These are phyloP conservation scores for Eumaeus atala DNA, from an alignment of 1,140 invertebrate species.

Conservation along the genomic window DNA sequence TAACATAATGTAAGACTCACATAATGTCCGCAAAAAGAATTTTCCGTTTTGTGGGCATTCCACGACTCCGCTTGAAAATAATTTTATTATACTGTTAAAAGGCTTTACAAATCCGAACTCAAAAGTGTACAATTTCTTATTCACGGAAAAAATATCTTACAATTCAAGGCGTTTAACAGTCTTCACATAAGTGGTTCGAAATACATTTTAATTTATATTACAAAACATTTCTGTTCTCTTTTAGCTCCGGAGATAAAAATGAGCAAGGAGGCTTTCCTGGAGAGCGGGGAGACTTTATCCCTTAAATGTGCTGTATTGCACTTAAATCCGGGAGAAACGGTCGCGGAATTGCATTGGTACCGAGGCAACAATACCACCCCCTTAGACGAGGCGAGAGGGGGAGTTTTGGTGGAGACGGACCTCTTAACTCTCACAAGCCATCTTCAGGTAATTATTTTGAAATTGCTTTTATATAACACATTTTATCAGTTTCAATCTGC, in stretches of 20 bases:
- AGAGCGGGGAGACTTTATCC: constrained; percentile 57
- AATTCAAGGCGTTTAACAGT: not conserved
- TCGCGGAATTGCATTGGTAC: constrained; percentile 49
- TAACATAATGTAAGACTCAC: too few species aligned
- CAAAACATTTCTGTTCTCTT: constrained; percentile 27
- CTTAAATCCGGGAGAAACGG: constrained; percentile 37
- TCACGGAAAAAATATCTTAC: too few species aligned
- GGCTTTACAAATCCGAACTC: too few species aligned
- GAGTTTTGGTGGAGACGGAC: constrained; percentile 58
- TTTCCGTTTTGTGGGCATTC: too few species aligned
- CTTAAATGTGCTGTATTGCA: constrained; percentile 55
- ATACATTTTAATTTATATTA: not conserved
- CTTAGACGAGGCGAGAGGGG: constrained; percentile 54
- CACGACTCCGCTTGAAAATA: too few species aligned
- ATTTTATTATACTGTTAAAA: too few species aligned
- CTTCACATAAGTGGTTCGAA: constrained; percentile 5
- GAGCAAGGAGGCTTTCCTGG: constrained; percentile 59
- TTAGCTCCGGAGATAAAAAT: constrained; percentile 61
- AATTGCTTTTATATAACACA: constrained; percentile 16
- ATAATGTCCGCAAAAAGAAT: too few species aligned
- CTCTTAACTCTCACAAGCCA: constrained; percentile 53
- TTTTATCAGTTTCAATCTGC: not conserved
- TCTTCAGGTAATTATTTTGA: constrained; percentile 43
- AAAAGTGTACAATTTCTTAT: too few species aligned
- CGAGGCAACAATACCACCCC: constrained; percentile 43